These are phyloP conservation scores for Tetropium fuscum DNA, from an alignment of 2,888 invertebrate genomes.

Conservation along the genomic window DNA sequence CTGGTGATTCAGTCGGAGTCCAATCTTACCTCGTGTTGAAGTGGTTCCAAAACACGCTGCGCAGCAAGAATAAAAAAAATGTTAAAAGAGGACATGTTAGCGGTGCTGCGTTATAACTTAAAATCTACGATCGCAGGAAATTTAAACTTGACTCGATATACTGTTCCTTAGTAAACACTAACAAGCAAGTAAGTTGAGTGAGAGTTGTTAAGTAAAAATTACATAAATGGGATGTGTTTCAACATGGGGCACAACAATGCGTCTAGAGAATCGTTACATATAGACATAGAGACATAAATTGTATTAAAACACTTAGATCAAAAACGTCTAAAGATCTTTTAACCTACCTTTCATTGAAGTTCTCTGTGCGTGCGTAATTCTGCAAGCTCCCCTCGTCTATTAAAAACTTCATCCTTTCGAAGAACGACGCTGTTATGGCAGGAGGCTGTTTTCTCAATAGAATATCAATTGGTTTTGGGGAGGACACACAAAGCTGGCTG, in stretches of 20 bases:
- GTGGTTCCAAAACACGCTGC: slow-evolving; percentile 99
- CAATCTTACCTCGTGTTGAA: slow-evolving; percentile 97
- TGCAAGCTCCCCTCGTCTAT: slow-evolving; percentile 98
- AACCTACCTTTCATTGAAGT: slow-evolving; percentile 95
- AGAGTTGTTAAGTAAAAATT: slow-evolving; percentile 53
- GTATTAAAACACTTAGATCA: slow-evolving; percentile 20
- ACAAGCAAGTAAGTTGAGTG: slow-evolving; percentile 46
- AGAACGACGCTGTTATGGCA: slow-evolving; percentile 97
- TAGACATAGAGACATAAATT: slow-evolving; percentile 53
- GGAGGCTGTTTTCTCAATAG: slow-evolving; percentile 95
- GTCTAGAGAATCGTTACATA: slow-evolving; percentile 58
- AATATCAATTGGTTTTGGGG: slow-evolving; percentile 96
- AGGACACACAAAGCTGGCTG: slow-evolving; percentile 92
- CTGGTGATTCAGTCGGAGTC: slow-evolving; percentile 33
- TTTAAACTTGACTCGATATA: background rate
- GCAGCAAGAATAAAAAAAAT: slow-evolving; percentile 74
- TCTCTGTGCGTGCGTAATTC: slow-evolving; percentile 94
- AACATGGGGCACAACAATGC: slow-evolving; percentile 90
- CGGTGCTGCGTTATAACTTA: slow-evolving; percentile 17
- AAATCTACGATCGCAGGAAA: background rate
- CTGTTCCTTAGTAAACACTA: slow-evolving; percentile 26
- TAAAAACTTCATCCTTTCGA: slow-evolving; percentile 97
- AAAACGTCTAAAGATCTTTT: background rate
- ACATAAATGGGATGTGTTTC: slow-evolving; percentile 68
- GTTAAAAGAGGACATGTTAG: slow-evolving; percentile 40